These are phyloP conservation scores for Acanthosepion lycidas DNA, from an alignment of 2,888 invertebrate genomes.

Conservation along the genomic window DNA sequence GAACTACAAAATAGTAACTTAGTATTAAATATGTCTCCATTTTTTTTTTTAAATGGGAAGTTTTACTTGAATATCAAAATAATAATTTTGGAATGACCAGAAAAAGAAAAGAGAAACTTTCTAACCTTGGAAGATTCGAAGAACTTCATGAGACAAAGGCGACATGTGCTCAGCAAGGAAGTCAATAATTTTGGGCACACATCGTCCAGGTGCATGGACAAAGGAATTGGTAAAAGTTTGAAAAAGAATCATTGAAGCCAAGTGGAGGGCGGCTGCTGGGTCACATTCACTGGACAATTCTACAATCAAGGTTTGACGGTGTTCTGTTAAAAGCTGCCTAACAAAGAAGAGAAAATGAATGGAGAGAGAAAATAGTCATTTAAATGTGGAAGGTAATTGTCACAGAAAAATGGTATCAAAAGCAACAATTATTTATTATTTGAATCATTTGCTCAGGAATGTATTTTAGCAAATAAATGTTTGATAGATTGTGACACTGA, in stretches of 20 bases:
- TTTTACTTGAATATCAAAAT: too few relatives aligned
- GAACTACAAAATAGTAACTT: too few relatives aligned
- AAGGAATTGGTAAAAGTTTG: constrained; percentile 86
- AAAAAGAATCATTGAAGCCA: constrained; percentile 80
- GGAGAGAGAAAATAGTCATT: neutral
- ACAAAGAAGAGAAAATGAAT: constrained; percentile 62
- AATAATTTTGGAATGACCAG: neutral
- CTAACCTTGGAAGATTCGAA: constrained; percentile 86
- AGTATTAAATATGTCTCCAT: too few relatives aligned
- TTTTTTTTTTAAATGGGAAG: too few relatives aligned
- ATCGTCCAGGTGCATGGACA: constrained; percentile 93
- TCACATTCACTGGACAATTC: constrained; percentile 80
- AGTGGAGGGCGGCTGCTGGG: constrained; percentile 72
- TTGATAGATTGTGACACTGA: neutral
- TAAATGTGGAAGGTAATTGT: neutral
- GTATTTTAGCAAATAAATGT: neutral
- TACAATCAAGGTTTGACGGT: constrained; percentile 86
- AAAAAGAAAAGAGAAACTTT: neutral
- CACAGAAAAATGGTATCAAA: too few relatives aligned
- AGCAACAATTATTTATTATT: too few relatives aligned
- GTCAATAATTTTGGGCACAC: constrained; percentile 86
- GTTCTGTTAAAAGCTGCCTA: constrained; percentile 84
- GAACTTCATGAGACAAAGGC: constrained; percentile 80
- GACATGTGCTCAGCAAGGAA: constrained; percentile 83
- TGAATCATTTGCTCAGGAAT: too few relatives aligned